phyloP scores from a whole-genome alignment of 2,797 vertebrate genomes.

The Darevskia nairensis region DNA sequence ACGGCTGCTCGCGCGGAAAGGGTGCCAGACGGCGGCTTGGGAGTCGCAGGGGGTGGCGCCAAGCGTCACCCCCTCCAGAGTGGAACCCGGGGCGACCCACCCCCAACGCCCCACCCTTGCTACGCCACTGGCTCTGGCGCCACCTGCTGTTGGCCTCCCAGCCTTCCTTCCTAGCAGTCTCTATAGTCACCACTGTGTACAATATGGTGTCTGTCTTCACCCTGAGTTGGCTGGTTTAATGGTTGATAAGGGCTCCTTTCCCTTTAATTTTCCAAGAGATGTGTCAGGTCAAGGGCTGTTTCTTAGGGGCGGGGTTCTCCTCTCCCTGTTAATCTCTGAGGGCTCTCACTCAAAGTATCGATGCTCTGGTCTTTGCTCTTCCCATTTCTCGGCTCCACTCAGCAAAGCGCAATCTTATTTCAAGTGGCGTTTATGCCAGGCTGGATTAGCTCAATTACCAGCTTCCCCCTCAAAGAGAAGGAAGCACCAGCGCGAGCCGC shows the following conservation, averaged over 20 bases:
- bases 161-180: no score
- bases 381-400: constrained; percentile 60
- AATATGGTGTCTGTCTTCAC: not conserved
- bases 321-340: constrained; percentile 27
- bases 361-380: constrained; percentile 30
- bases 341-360: constrained; percentile 9
- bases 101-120: no score
- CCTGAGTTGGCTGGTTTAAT: not conserved
- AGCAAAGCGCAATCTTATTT: constrained; percentile 66
- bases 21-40: no score
- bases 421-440: constrained; percentile 60
- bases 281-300: no score
- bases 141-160: no score
- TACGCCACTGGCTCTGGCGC: no score
- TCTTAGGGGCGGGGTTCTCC: not conserved
- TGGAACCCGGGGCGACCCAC: no score
- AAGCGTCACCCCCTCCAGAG: no score
- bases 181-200: no score
- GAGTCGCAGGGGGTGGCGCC: no score
- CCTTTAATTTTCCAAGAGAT: not conserved
- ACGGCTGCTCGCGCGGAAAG: no score
- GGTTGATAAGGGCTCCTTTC: not conserved
- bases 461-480: constrained; percentile 40
- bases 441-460: constrained; percentile 60
- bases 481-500: constrained; percentile 14